A percentile compares a stretch with the other conserved stretches of the same genome.
These are phyloP conservation scores for Dendrocopos noguchii DNA, from an alignment of 2,113 vertebrate species.

Conservation along the genomic window DNA sequence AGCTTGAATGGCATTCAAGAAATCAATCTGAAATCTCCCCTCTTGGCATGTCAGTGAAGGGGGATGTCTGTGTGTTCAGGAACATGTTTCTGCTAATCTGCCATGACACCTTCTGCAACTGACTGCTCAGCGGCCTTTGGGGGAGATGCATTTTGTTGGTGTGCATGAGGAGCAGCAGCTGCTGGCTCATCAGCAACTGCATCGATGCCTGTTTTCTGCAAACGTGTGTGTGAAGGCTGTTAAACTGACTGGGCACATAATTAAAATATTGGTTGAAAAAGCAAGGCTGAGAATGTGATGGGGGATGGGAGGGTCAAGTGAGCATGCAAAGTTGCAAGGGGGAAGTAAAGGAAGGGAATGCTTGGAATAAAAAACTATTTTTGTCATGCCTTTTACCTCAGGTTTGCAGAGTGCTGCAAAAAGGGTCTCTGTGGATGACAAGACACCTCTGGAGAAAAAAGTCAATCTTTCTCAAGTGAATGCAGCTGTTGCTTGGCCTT, in stretches of 20 bases:
- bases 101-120: neutral
- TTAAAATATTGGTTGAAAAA: neutral
- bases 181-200: neutral
- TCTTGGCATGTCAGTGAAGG: neutral
- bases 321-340: neutral
- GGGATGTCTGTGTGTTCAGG: neutral
- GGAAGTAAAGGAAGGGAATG: neutral
- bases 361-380: neutral
- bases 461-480: neutral
- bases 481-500: neutral
- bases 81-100: neutral
- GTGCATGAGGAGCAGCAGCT: neutral
- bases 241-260: neutral
- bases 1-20: neutral
- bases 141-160: neutral
- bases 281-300: neutral
- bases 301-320: neutral
- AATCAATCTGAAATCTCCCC: slow-evolving; percentile 14
- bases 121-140: neutral
- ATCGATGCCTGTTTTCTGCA: accelerated
- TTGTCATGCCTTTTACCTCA: neutral
- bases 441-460: neutral
- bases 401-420: accelerated
- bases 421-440: accelerated
- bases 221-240: neutral